Conservation (phyloP, 2,888 invertebrate genomes). For the Pediacus dermestoides region DNA sequence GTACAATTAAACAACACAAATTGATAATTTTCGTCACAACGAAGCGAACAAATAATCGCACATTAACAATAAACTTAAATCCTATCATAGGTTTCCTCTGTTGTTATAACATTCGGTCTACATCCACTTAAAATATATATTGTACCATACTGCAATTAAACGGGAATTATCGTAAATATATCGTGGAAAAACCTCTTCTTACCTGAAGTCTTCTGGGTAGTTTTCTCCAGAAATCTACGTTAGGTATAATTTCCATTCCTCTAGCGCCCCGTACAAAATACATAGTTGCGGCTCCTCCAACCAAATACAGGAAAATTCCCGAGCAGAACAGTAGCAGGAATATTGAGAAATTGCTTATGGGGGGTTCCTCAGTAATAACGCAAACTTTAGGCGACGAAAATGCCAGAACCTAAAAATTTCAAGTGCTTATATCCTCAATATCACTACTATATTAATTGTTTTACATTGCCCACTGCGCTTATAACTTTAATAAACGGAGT, state of each 20-base stretch:
- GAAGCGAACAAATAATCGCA: too few species aligned
- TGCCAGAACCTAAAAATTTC: constrained; percentile 48
- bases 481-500: constrained; percentile 28
- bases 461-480: constrained; percentile 16
- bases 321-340: constrained; percentile 63
- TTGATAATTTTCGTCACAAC: too few species aligned
- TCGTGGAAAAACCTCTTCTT: constrained; percentile 33
- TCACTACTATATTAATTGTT: constrained; percentile 2
- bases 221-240: constrained; percentile 69
- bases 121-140: constrained; percentile 60
- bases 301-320: constrained; percentile 57
- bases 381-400: constrained; percentile 56
- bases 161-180: constrained; percentile 2
- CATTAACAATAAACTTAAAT: constrained; percentile 44
- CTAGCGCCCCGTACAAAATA: constrained; percentile 68
- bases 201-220: constrained; percentile 68
- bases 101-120: constrained; percentile 46
- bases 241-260: constrained; percentile 70
- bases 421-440: constrained; percentile 3
- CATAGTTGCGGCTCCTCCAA: constrained; percentile 63
- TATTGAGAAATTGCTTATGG: constrained; percentile 61
- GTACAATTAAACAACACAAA: too few species aligned
- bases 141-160: constrained; percentile 60
- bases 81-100: constrained; percentile 52
- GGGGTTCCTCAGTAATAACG: constrained; percentile 41